Evolutionary conservation across 2,797 vertebrate species (phyloP), one percentile per base, ranked within the genome.

Genomic region (Hypotaenidia okinawae): DNA sequence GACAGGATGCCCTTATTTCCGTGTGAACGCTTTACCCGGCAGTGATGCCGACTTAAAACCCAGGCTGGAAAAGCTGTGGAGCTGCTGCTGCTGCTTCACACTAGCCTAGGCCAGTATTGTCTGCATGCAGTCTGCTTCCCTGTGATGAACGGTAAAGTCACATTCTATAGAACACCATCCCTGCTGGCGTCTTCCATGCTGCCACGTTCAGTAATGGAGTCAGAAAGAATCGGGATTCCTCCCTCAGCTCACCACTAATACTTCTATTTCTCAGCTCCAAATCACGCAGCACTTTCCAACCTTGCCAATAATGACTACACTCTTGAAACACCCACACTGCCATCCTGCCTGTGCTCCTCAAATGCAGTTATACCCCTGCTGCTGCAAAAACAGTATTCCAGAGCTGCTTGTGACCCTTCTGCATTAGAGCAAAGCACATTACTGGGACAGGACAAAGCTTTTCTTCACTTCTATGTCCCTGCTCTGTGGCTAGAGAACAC

Each of bases 81-180:
- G 47, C 19, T 41, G 10, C 32, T 45, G 25, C 66, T 3, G 37
- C 0, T 1, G 27, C 3, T 5, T 28, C 45, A 1, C 70, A 4
- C 2, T 9, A 3, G 39, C 0, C 62, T 4, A 18, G 9, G 35
- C 33, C 55, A 5, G 55, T 4, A 10, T 4, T 9, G 28, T 8
- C 37, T 22, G 0, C 3, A 43, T 23, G 41, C 32, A 1, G 2
- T 16, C 70, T 69, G 43, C 52, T 22, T 49, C 47, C 63, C 39
- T 8, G 13, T 8, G 39, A 12, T 2, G 24, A 35, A 25, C 0
- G 16, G 9, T 18, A 11, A 4, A 11, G 9, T 3, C 16, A 2
- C 37, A 0, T 33, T 19, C 4, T 4, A 15, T 0, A 13, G 10
- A 33, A 3, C 8, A 11, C 10, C 66, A 13, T 21, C 37, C 19